A percentile compares a stretch with the other conserved stretches of the same genome.
These are phyloP conservation scores for Pseudomugil tenellus DNA, from an alignment of 2,797 vertebrate species.

Conservation along the genomic window DNA sequence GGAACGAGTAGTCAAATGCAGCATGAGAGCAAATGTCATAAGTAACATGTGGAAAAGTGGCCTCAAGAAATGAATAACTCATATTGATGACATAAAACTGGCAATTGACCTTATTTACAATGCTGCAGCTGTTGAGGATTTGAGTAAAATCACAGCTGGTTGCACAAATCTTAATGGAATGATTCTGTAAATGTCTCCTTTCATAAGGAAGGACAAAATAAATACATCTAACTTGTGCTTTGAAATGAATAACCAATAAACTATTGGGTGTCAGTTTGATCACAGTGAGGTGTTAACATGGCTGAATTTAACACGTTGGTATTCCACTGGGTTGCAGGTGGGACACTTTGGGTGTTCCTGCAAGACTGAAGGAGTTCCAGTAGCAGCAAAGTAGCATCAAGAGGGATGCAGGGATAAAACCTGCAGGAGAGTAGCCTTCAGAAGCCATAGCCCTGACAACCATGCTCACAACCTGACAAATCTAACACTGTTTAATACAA, in stretches of 20 bases:
- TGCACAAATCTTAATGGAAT: conserved; percentile 8
- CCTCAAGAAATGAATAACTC: conserved; percentile 36
- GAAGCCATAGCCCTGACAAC: background rate
- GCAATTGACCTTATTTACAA: conserved; percentile 12
- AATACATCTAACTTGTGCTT: background rate
- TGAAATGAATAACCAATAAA: background rate
- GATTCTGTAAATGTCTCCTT: background rate
- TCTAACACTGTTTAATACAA: conserved; percentile 11
- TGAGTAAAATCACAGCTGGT: conserved; percentile 13
- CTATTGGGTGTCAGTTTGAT: background rate
- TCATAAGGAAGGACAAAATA: background rate
- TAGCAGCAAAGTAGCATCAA: background rate
- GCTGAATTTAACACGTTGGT: background rate
- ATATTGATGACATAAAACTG: conserved; percentile 23
- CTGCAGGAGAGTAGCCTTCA: too few species aligned
- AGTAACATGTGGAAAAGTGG: conserved; percentile 65
- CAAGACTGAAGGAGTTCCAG: conserved; percentile 12
- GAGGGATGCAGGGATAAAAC: too few species aligned
- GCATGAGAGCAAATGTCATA: conserved; percentile 59
- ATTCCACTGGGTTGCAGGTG: too few species aligned
- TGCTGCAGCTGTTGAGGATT: conserved; percentile 29
- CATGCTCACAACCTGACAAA: conserved; percentile 2
- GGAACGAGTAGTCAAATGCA: conserved; percentile 61
- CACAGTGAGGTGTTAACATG: background rate
- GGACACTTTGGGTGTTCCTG: too few species aligned